Evolutionary conservation across 2,797 vertebrate species (phyloP), one percentile per base, ranked within the genome.

Genomic region (Lacerta bilineata): DNA sequence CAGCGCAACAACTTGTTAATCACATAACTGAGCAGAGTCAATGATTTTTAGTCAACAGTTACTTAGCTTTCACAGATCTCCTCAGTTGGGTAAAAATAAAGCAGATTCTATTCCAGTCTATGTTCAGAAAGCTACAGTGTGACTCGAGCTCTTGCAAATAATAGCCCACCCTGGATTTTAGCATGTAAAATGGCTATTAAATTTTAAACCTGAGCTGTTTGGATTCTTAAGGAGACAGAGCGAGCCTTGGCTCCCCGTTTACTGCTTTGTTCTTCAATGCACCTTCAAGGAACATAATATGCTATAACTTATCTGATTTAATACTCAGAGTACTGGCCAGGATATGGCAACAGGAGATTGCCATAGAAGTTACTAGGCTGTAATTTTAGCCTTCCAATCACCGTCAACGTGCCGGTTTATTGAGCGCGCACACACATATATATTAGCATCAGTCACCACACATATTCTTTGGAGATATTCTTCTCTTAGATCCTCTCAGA

Each of bases 221-320:
- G 4, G 39, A 2, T 20, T 80, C 77, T 66, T 64, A 50, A 55
- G 88, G 77, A 81, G 69, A 80, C 41, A 39, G 41, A 23, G 55
- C 18, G 2, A 80, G 71, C 55, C 39, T n/a, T 46, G 39, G 23
- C 66, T 0, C 20, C 36, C 25, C 8, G 59, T 20, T 80, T 88
- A 9, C 46, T 36, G 83, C 74, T 88, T 94, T 94, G 93, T 94
- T 93, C 39, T 80, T 85, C 72, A 41, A 0, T 46, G 29, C 90
- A 87, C 90, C 91, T 91, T 82, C 90, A 3, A 4, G 80, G 64
- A 90, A 90, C 89, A 17, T 68, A 91, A 93, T 75, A n/a, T 59
- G 5, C 87, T 69, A 59, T 59, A 23, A 89, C 33, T 92, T 83
- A 76, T 89, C 79, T 72, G 79, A 20, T 89, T 90, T 90, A 68